These are phyloP conservation scores for Bombylius discolor DNA, from an alignment of 2,888 invertebrate genomes.

Conservation along the genomic window DNA sequence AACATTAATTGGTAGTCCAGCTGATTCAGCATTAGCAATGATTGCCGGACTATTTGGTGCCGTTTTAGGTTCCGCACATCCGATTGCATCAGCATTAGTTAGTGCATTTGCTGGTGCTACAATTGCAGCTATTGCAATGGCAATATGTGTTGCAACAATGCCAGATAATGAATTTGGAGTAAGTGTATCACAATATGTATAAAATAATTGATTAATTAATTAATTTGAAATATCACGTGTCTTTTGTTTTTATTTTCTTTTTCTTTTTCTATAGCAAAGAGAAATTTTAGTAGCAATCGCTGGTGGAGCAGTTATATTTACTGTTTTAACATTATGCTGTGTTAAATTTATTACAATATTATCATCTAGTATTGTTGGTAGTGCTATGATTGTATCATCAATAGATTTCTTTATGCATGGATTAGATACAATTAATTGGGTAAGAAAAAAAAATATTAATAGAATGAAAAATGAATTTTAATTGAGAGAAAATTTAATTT, in stretches of 20 bases:
- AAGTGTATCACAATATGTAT: conserved; percentile 10
- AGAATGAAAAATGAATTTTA: not conserved
- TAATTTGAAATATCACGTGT: not conserved
- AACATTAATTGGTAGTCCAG: conserved; percentile 51
- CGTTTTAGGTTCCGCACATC: conserved; percentile 35
- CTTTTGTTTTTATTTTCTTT: not conserved
- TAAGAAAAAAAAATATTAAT: conserved; percentile 13
- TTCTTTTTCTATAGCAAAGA: conserved; percentile 23
- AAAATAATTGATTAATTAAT: not conserved
- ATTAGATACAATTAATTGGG: conserved; percentile 34
- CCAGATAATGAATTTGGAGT: conserved; percentile 37
- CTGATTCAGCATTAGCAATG: conserved; percentile 34
- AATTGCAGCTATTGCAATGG: conserved; percentile 34
- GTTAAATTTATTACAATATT: conserved; percentile 34
- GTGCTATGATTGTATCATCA: conserved; percentile 34
- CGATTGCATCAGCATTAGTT: conserved; percentile 34
- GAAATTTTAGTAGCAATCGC: conserved; percentile 36
- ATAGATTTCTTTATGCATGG: conserved; percentile 35
- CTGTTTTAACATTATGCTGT: conserved; percentile 34
- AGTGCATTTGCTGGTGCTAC: conserved; percentile 33
- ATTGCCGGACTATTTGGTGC: conserved; percentile 34
- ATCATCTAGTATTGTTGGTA: conserved; percentile 35
- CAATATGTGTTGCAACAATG: conserved; percentile 36
- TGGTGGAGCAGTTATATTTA: conserved; percentile 35
- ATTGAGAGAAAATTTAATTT: not conserved